These are phyloP conservation scores for Apodemia hepburni DNA, from an alignment of 2,888 invertebrate species.

Conservation along the genomic window DNA sequence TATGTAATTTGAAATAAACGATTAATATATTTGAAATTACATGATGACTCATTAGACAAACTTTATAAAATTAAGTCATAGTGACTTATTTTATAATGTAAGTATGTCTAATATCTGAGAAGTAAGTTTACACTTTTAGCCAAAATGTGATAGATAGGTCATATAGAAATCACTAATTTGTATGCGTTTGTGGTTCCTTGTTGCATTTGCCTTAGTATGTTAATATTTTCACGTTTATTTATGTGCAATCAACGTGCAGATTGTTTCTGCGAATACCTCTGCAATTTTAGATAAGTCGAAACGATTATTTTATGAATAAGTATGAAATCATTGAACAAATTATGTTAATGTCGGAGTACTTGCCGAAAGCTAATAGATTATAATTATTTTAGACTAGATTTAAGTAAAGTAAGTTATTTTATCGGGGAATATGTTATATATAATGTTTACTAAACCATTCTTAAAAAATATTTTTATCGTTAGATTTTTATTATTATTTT, in stretches of 20 bases:
- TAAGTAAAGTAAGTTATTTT: slow-evolving; percentile 15
- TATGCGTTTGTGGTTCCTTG: slow-evolving; percentile 62
- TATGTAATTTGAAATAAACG: too few species aligned
- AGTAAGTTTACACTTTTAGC: slow-evolving; percentile 6
- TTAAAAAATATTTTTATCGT: neutral
- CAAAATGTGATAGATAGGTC: slow-evolving; percentile 9
- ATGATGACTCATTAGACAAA: too few species aligned
- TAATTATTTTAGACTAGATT: slow-evolving; percentile 15
- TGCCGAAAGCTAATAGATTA: slow-evolving; percentile 1
- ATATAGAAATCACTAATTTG: slow-evolving; percentile 26
- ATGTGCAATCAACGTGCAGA: slow-evolving; percentile 38
- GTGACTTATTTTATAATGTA: too few species aligned
- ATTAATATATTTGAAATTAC: too few species aligned
- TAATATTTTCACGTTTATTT: slow-evolving; percentile 24
- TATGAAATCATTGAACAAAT: slow-evolving; percentile 22
- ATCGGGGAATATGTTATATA: neutral
- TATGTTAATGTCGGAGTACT: slow-evolving; percentile 1
- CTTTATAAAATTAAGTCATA: too few species aligned
- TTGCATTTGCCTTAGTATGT: slow-evolving; percentile 60
- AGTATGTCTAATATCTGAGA: too few species aligned
- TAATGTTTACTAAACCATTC: slow-evolving; percentile 11
- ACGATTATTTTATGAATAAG: slow-evolving; percentile 6
- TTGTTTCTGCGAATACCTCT: slow-evolving; percentile 29
- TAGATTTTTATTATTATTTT: too few species aligned
- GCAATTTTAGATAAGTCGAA: slow-evolving; percentile 25